Percentiles rank a stretch among this genome's conserved stretches.
These are phyloP conservation scores for Pogonognathellus flavescens DNA, from an alignment of 1,140 invertebrate genomes.

Conservation along the genomic window DNA sequence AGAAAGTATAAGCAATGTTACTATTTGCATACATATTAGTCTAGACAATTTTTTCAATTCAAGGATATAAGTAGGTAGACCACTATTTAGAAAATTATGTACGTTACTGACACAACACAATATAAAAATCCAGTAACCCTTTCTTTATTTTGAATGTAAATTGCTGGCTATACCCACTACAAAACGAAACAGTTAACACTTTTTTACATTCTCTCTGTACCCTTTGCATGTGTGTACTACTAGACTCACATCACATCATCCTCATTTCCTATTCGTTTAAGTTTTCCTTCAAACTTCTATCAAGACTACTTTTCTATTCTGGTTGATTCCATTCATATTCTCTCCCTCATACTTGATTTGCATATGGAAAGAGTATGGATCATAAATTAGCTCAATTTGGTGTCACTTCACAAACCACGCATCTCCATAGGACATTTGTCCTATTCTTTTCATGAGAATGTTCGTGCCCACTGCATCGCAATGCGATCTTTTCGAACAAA, in stretches of 20 bases:
- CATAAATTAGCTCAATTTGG: slow-evolving; percentile 62
- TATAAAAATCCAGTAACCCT: slow-evolving; percentile 3
- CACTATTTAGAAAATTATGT: background rate
- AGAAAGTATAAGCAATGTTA: background rate
- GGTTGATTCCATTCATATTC: slow-evolving; percentile 11
- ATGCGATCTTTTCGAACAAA: slow-evolving; percentile 35
- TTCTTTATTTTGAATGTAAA: slow-evolving; percentile 26
- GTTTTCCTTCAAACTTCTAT: background rate
- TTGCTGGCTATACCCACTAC: background rate
- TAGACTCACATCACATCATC: slow-evolving; percentile 20
- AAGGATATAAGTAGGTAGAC: background rate
- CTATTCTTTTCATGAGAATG: slow-evolving; percentile 50
- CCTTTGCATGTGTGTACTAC: background rate
- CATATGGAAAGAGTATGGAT: slow-evolving; percentile 52
- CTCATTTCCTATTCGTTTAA: slow-evolving; percentile 16
- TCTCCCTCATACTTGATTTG: slow-evolving; percentile 50
- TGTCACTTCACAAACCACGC: slow-evolving; percentile 57
- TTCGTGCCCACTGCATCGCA: slow-evolving; percentile 50
- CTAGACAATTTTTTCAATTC: background rate
- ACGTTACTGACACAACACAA: background rate
- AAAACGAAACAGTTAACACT: too few species aligned
- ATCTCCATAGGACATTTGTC: slow-evolving; percentile 57
- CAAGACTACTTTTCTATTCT: slow-evolving; percentile 26
- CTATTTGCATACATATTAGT: slow-evolving; percentile 21
- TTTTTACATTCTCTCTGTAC: background rate